phyloP scores from a whole-genome alignment of 2,113 vertebrate species.

The Callopanchax toddi region DNA sequence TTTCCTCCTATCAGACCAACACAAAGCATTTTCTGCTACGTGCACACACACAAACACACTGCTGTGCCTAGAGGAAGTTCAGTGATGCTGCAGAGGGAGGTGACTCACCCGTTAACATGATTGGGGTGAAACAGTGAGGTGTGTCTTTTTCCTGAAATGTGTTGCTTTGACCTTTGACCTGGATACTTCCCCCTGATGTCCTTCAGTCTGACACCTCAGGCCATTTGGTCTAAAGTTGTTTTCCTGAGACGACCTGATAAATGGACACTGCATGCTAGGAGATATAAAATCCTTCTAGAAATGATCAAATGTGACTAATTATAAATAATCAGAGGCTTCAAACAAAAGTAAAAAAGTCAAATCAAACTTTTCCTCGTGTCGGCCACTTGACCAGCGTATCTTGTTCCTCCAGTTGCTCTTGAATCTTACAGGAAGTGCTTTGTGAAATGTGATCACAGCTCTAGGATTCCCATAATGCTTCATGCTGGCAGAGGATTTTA shows the following conservation, averaged over 20 bases:
- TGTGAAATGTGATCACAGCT: conserved; percentile 9
- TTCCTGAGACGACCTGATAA: no score
- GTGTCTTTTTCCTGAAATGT: no score
- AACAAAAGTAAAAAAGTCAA: background rate
- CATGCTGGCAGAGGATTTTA: conserved; percentile 24
- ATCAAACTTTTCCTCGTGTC: background rate
- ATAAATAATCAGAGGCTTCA: no score
- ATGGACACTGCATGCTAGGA: no score
- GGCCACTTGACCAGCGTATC: background rate
- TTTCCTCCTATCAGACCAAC: conserved; percentile 18
- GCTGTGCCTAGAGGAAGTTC: conserved; percentile 41
- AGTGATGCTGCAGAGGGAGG: conserved; percentile 43
- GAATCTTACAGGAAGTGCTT: conserved; percentile 18
- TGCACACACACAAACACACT: conserved; percentile 6
- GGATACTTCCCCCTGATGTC: no score
- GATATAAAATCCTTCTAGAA: background rate
- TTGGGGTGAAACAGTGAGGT: conserved; percentile 27
- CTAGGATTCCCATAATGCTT: conserved; percentile 2
- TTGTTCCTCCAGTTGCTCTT: conserved; percentile 9
- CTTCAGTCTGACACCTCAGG: no score
- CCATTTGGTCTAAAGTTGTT: no score
- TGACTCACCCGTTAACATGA: conserved; percentile 61
- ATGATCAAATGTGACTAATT: background rate
- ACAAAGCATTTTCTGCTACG: background rate
- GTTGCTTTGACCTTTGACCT: no score